Percentiles rank a stretch among this genome's conserved stretches.
These are phyloP conservation scores for Cercopithecus diana DNA, from an alignment of 2,797 vertebrate species.

Conservation along the genomic window DNA sequence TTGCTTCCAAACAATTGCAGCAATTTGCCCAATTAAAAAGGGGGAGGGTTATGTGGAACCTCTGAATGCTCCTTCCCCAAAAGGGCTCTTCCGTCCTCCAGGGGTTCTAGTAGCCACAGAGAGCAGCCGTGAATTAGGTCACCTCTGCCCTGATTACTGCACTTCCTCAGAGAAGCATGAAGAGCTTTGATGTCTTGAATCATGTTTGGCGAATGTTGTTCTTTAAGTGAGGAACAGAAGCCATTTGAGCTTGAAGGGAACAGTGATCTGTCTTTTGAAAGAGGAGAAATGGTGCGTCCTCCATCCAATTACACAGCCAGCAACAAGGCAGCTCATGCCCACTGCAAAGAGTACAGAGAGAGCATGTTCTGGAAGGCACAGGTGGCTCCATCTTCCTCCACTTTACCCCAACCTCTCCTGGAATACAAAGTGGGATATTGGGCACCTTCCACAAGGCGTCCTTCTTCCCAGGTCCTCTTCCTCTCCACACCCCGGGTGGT, in stretches of 20 bases:
- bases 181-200: constrained; percentile 67
- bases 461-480: neutral
- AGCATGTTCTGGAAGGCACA: too few relatives aligned
- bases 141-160: constrained; percentile 57
- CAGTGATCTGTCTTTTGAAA: neutral
- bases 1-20: constrained; percentile 29
- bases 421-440: neutral
- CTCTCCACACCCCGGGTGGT: rapidly evolving
- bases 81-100: constrained; percentile 32
- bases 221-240: constrained; percentile 46
- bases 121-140: constrained; percentile 63
- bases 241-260: neutral
- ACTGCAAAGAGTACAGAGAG: too few relatives aligned
- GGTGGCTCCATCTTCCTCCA: neutral
- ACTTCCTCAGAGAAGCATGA: constrained; percentile 69
- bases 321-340: rapidly evolving
- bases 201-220: constrained; percentile 58
- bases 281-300: neutral
- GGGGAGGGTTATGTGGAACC: constrained; percentile 23
- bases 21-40: constrained; percentile 33
- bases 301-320: too few relatives aligned
- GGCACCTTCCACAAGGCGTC: too few relatives aligned
- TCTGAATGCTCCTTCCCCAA: constrained; percentile 54
- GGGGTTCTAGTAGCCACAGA: constrained; percentile 57
- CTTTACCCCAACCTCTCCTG: rapidly evolving